Conservation (phyloP, 2,113 vertebrate species). For the Amphiprion ocellaris region DNA sequence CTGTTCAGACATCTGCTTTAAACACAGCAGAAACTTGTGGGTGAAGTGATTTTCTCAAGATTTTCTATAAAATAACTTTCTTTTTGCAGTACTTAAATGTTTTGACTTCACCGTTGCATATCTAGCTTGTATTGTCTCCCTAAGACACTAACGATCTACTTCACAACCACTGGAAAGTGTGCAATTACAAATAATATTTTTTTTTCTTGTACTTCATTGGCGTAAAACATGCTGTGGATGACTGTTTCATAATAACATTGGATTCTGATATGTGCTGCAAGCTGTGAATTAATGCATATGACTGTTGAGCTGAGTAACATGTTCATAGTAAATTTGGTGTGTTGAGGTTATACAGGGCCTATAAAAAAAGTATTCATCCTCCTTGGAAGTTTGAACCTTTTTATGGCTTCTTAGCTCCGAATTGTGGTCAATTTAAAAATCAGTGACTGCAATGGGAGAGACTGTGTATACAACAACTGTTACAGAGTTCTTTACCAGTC, state of each 20-base stretch:
- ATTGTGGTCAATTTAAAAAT: too few species aligned
- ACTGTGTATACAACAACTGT: too few species aligned
- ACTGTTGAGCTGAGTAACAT: not conserved
- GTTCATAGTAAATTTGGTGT: too few species aligned
- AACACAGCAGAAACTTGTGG: not conserved
- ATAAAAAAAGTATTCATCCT: too few species aligned
- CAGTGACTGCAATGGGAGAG: too few species aligned
- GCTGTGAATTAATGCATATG: not conserved
- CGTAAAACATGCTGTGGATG: slow-evolving; percentile 21
- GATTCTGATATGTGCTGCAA: slow-evolving; percentile 2
- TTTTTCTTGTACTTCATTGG: not conserved
- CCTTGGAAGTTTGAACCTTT: too few species aligned
- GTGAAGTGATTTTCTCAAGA: not conserved
- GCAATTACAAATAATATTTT: not conserved
- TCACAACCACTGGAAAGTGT: not conserved
- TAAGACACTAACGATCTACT: not conserved
- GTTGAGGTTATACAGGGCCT: too few species aligned
- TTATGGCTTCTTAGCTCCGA: too few species aligned
- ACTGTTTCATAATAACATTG: slow-evolving; percentile 17
- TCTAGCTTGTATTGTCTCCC: not conserved
- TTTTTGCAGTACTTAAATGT: not conserved
- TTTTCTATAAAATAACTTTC: not conserved
- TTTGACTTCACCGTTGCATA: not conserved
- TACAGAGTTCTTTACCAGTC: too few species aligned
- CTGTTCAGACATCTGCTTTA: not conserved